Conservation (phyloP, 2,888 invertebrate species). For the Erebia epiphron region DNA sequence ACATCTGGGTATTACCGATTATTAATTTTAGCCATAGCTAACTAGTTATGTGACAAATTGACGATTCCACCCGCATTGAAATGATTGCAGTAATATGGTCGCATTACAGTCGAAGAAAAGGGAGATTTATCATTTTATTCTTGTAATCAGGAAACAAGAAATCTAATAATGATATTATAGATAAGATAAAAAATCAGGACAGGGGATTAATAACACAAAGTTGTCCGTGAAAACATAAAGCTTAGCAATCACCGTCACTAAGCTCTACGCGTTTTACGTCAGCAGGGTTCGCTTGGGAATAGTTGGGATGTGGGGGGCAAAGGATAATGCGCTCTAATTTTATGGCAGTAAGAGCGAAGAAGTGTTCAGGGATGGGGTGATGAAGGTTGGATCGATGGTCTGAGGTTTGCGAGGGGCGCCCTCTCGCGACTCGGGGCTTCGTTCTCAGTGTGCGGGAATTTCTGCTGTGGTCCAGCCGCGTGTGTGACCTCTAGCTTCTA, state of each 20-base stretch:
- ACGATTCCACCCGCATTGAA: too few relatives aligned
- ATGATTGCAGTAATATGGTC: background rate
- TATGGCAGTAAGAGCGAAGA: constrained; percentile 43
- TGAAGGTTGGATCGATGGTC: constrained; percentile 73
- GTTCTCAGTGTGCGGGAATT: constrained; percentile 59
- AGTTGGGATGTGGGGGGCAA: constrained; percentile 26
- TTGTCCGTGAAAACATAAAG: constrained; percentile 40
- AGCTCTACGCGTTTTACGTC: constrained; percentile 52
- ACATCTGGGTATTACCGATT: too few relatives aligned
- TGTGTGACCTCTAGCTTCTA: constrained; percentile 27
- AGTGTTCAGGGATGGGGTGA: constrained; percentile 32
- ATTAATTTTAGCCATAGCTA: too few relatives aligned
- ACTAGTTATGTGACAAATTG: too few relatives aligned
- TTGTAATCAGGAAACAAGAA: background rate
- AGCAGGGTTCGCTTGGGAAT: constrained; percentile 48
- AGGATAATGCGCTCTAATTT: constrained; percentile 48
- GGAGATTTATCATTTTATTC: too few relatives aligned
- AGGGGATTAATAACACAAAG: constrained; percentile 8
- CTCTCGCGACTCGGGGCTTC: constrained; percentile 50
- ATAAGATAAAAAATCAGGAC: background rate
- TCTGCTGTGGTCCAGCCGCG: constrained; percentile 58
- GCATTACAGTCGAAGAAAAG: too few relatives aligned
- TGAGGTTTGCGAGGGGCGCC: constrained; percentile 50
- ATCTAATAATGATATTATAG: background rate
- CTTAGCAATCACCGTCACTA: constrained; percentile 58